A percentile compares a stretch with the other conserved stretches of the same genome.
Evolutionary conservation across 1,140 invertebrate genomes (phyloP).

Genomic region (Sminthurinus signatus): DNA sequence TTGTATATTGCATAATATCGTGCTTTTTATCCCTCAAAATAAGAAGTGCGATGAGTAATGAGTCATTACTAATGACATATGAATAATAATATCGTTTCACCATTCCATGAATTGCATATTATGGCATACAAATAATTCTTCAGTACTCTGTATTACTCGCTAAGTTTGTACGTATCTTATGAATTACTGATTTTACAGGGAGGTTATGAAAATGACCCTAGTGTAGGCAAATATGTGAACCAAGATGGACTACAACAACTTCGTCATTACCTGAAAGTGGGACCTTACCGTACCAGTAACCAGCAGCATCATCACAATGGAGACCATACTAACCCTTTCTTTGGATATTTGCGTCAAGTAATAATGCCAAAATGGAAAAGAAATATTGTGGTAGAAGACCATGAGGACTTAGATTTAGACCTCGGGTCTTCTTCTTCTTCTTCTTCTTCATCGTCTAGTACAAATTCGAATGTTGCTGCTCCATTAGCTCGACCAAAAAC

Average conservation of each 20-base stretch:
- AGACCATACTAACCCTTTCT: constrained; percentile 34
- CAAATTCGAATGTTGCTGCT: constrained; percentile 1
- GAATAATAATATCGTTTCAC: too few species aligned
- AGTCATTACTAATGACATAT: too few species aligned
- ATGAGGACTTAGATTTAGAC: background rate
- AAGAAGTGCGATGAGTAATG: too few species aligned
- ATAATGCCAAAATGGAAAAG: constrained; percentile 36
- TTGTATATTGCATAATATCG: too few species aligned
- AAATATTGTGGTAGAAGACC: constrained; percentile 10
- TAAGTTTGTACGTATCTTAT: too few species aligned
- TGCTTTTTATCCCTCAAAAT: too few species aligned
- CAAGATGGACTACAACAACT: constrained; percentile 42
- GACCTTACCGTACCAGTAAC: constrained; percentile 30
- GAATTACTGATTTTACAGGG: too few species aligned
- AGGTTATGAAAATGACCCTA: constrained; percentile 40
- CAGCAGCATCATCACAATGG: constrained; percentile 3
- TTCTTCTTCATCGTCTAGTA: too few species aligned
- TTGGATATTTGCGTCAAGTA: constrained; percentile 41
- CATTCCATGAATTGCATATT: too few species aligned
- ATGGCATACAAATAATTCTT: too few species aligned
- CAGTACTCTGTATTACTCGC: too few species aligned
- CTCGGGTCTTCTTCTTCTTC: background rate
- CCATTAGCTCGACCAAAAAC: background rate
- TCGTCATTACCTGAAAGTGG: constrained; percentile 40
- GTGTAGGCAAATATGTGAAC: constrained; percentile 41